A percentile compares a stretch with the other conserved stretches of the same genome.
Conservation (phyloP, 1,140 invertebrate species). For the Venustaconcha ellipsiformis region DNA sequence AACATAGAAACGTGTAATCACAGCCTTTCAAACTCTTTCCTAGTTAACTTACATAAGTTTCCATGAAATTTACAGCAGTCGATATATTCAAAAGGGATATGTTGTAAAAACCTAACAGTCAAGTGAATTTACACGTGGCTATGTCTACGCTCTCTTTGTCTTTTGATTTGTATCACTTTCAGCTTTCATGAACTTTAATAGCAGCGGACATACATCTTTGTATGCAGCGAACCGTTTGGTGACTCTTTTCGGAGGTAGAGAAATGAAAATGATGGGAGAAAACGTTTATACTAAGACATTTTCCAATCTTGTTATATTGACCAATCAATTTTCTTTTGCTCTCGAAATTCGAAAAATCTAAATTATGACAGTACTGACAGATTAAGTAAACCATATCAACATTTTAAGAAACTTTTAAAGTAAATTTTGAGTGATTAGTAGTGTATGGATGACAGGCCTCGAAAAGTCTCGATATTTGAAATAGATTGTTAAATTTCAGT, state of each 20-base stretch:
- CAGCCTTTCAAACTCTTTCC: not conserved
- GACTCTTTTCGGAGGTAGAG: slow-evolving; percentile 8
- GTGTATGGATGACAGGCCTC: too few species aligned
- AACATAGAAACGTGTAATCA: not conserved
- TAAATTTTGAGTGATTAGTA: too few species aligned
- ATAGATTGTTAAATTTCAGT: too few species aligned
- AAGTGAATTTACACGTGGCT: too few species aligned
- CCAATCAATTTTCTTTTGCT: slow-evolving; percentile 15
- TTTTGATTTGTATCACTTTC: not conserved
- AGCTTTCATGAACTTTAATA: slow-evolving; percentile 4
- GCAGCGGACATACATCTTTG: slow-evolving; percentile 3
- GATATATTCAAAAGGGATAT: not conserved
- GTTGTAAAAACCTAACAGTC: not conserved
- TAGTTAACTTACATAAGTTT: not conserved
- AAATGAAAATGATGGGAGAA: slow-evolving; percentile 26
- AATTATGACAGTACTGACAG: too few species aligned
- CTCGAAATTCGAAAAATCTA: too few species aligned
- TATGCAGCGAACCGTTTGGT: slow-evolving; percentile 7
- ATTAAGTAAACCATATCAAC: too few species aligned
- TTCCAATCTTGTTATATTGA: slow-evolving; percentile 29
- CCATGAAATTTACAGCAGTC: not conserved
- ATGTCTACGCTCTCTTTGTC: too few species aligned
- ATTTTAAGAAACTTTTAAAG: too few species aligned
- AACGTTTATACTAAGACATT: slow-evolving; percentile 3
- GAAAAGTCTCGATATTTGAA: too few species aligned